A percentile compares a stretch with the other conserved stretches of the same genome.
phyloP scores from a whole-genome alignment of 53 echinoderm and acorn worm genomes.

The Echinometra lucunter region DNA sequence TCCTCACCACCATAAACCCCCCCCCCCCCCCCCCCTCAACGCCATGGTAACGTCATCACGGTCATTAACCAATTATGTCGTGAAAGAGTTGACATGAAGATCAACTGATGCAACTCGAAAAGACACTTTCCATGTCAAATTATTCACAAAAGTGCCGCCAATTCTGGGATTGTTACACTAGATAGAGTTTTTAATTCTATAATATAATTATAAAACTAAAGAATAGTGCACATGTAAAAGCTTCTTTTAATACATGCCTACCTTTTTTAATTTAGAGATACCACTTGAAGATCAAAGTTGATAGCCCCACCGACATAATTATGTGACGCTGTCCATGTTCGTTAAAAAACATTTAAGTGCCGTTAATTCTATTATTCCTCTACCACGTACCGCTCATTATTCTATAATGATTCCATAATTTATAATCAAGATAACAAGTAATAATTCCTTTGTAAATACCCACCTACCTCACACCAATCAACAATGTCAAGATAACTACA shows the following conservation, averaged over 20 bases:
- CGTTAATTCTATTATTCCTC: too few species aligned
- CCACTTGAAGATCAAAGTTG: too few species aligned
- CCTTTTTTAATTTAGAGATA: too few species aligned
- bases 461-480: neutral
- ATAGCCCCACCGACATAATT: too few species aligned
- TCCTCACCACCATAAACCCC: neutral
- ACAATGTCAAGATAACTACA: neutral
- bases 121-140: neutral
- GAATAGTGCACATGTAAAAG: too few species aligned
- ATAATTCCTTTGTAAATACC: neutral
- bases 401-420: neutral
- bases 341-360: too few species aligned
- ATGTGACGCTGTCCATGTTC: too few species aligned
- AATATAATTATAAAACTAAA: too few species aligned
- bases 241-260: too few species aligned
- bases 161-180: neutral
- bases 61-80: neutral
- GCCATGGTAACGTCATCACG: too few species aligned
- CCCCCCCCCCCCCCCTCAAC: neutral
- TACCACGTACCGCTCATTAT: neutral
- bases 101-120: neutral
- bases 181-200: too few species aligned
- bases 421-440: neutral
- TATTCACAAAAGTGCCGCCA: neutral
- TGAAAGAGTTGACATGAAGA: neutral